phyloP scores from a whole-genome alignment of 2,888 invertebrate genomes.

The Nomada goodeniana region DNA sequence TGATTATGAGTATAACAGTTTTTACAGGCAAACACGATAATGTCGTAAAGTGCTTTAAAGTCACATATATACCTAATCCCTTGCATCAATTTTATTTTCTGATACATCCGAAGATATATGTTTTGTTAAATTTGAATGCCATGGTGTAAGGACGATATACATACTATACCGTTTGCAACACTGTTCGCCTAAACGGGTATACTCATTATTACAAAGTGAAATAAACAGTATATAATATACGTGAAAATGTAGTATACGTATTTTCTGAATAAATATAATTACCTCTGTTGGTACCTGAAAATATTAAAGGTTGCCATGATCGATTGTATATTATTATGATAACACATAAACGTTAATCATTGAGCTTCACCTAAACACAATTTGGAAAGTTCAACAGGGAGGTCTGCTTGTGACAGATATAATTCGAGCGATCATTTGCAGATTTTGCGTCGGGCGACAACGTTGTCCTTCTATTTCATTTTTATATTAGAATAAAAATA shows the following conservation, averaged over 20 bases:
- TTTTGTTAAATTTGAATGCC: background rate
- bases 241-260: constrained; percentile 10
- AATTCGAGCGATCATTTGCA: constrained; percentile 13
- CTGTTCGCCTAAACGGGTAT: background rate
- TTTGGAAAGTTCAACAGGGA: constrained; percentile 17
- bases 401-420: constrained; percentile 14
- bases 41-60: background rate
- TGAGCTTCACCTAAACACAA: constrained; percentile 7
- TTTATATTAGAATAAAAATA: constrained; percentile 38
- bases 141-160: background rate
- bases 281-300: constrained; percentile 33
- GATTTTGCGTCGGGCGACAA: constrained; percentile 9
- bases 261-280: constrained; percentile 23
- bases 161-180: constrained; percentile 16
- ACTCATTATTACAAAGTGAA: constrained; percentile 2
- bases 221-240: background rate
- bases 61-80: background rate
- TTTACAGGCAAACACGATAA: background rate
- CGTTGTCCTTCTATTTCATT: constrained; percentile 44
- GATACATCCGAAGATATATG: background rate
- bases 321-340: constrained; percentile 7
- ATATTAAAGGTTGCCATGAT: constrained; percentile 28
- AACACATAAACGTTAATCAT: constrained; percentile 14
- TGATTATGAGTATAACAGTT: constrained; percentile 10
- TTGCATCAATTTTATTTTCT: constrained; percentile 2